Evolutionary conservation across 2,888 invertebrate genomes (phyloP).

Genomic region (Drosophila borborema): DNA sequence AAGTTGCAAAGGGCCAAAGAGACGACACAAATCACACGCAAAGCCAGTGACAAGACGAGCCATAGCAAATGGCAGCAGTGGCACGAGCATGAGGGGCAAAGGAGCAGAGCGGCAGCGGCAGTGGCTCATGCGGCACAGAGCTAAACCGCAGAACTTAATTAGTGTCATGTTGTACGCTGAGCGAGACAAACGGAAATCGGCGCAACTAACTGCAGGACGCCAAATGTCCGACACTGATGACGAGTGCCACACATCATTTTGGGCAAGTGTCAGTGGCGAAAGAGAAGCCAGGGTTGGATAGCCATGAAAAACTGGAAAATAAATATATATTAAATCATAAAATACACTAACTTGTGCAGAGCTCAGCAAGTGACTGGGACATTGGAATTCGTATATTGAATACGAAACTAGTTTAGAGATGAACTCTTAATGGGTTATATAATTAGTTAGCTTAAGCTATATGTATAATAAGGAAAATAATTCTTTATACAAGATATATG

Average conservation of each 20-base stretch:
- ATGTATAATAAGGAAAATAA: too few relatives aligned
- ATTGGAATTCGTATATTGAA: too few relatives aligned
- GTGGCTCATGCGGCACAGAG: slow-evolving; percentile 11
- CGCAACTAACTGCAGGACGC: slow-evolving; percentile 72
- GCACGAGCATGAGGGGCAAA: not conserved
- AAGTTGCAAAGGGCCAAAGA: slow-evolving; percentile 65
- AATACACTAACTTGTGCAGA: not conserved
- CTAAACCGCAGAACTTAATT: slow-evolving; percentile 80
- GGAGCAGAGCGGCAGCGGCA: not conserved
- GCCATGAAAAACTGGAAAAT: not conserved
- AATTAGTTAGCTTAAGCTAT: too few relatives aligned
- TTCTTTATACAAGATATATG: too few relatives aligned
- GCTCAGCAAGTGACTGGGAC: not conserved
- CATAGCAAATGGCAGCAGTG: slow-evolving; percentile 13
- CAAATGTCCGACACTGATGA: slow-evolving; percentile 47
- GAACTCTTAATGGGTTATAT: too few relatives aligned
- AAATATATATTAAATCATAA: not conserved
- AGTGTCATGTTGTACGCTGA: slow-evolving; percentile 78
- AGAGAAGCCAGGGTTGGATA: slow-evolving; percentile 32
- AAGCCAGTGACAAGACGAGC: slow-evolving; percentile 46
- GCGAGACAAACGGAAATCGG: slow-evolving; percentile 73
- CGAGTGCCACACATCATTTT: slow-evolving; percentile 63
- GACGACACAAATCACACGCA: slow-evolving; percentile 76
- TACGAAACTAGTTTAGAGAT: too few relatives aligned
- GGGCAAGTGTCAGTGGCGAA: slow-evolving; percentile 49